A percentile compares a stretch with the other conserved stretches of the same genome.
Conservation (phyloP, 2,113 vertebrate genomes). For the Tauraco erythrolophus region DNA sequence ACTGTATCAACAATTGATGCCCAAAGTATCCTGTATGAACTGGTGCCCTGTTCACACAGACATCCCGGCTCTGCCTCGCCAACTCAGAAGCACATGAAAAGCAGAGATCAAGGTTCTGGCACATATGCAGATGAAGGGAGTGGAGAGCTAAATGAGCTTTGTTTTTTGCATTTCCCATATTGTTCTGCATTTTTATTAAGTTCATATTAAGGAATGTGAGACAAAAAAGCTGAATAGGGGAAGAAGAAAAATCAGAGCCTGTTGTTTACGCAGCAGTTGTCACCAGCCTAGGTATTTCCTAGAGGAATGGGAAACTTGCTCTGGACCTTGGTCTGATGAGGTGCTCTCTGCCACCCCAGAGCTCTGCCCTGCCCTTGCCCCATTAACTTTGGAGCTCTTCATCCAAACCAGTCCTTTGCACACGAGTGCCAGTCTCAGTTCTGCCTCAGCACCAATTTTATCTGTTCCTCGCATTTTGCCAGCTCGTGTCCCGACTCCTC, state of each 20-base stretch:
- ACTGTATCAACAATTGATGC: not conserved
- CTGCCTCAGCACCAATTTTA: not conserved
- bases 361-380: not conserved
- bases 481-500: not conserved
- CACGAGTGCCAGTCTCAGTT: not conserved
- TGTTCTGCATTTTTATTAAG: not conserved
- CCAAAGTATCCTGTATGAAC: not conserved
- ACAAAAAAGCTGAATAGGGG: not conserved
- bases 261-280: not conserved
- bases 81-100: not conserved
- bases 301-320: not conserved
- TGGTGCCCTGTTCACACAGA: not conserved
- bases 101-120: not conserved
- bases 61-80: fast-evolving
- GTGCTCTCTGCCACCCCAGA: not conserved
- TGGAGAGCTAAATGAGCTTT: not conserved
- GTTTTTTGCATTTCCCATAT: not conserved
- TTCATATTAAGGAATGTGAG: not conserved
- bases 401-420: fast-evolving
- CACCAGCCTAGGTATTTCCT: not conserved
- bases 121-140: not conserved
- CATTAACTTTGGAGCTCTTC: not conserved
- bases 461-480: not conserved
- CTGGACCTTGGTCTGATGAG: not conserved
- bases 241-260: not conserved